phyloP scores from a whole-genome alignment of 1,140 invertebrate genomes.

The Drosophila nebulosa region DNA sequence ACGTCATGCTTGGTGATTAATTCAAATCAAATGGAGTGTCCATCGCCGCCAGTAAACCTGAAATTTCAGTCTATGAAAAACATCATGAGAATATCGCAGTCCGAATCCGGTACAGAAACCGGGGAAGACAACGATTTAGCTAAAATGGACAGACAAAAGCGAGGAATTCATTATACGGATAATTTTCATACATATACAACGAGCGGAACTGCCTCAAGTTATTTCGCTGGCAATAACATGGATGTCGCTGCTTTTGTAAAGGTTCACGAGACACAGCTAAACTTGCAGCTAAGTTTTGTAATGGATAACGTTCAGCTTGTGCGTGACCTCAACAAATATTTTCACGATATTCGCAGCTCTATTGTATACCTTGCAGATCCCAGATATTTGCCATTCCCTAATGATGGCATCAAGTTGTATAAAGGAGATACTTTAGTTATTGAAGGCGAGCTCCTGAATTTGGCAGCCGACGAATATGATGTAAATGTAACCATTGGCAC shows the following conservation, averaged over 20 bases:
- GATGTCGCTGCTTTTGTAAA: conserved; percentile 69
- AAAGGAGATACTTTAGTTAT: conserved; percentile 98
- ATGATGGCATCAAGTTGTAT: conserved; percentile 92
- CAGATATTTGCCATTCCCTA: conserved; percentile 91
- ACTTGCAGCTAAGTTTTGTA: conserved; percentile 91
- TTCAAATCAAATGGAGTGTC: conserved; percentile 96
- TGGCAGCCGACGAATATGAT: conserved; percentile 95
- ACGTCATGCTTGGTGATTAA: conserved; percentile 93
- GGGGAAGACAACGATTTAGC: background rate
- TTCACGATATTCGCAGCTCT: conserved; percentile 88
- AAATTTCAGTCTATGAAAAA: conserved; percentile 80
- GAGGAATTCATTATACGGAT: conserved; percentile 17
- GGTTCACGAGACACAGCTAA: conserved; percentile 83
- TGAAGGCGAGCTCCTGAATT: conserved; percentile 95
- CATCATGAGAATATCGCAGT: background rate
- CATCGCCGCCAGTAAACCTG: conserved; percentile 90
- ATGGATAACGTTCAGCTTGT: conserved; percentile 97
- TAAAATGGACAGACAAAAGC: conserved; percentile 17
- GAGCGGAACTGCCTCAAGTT: conserved; percentile 30
- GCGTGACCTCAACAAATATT: conserved; percentile 92
- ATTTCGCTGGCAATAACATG: conserved; percentile 30
- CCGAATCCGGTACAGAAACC: background rate
- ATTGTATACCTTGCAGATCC: conserved; percentile 96
- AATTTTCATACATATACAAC: conserved; percentile 48
- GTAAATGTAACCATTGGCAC: conserved; percentile 96